phyloP scores from a whole-genome alignment of 2,888 invertebrate species.

The Tolmerus cingulatus region DNA sequence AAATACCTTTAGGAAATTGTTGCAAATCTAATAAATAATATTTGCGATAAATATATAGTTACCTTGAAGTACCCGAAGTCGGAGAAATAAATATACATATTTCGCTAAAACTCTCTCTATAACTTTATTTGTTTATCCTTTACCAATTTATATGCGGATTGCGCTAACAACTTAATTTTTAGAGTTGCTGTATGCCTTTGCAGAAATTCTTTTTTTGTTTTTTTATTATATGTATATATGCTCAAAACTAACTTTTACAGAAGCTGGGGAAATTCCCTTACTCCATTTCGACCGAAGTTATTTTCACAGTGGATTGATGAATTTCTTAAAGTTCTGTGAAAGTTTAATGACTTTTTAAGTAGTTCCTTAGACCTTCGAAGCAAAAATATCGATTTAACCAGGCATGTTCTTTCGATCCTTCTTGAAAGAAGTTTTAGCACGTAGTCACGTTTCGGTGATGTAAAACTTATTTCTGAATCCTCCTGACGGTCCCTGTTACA shows the following conservation, averaged over 20 bases:
- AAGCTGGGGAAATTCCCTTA: not conserved
- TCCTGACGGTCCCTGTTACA: not conserved
- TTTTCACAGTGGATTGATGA: not conserved
- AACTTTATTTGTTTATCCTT: not conserved
- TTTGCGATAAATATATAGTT: too few relatives aligned
- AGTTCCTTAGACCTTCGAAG: not conserved
- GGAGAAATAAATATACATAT: too few relatives aligned
- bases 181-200: not conserved
- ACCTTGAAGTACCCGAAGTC: too few relatives aligned
- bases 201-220: not conserved
- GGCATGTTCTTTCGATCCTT: not conserved
- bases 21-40: too few relatives aligned
- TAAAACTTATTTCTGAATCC: not conserved
- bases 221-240: not conserved
- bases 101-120: too few relatives aligned
- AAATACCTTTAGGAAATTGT: too few relatives aligned
- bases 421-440: not conserved
- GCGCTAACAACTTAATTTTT: not conserved
- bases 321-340: not conserved
- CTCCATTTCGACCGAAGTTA: not conserved
- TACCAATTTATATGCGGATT: not conserved
- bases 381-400: not conserved
- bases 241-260: not conserved
- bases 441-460: not conserved
- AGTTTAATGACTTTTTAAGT: constrained; percentile 25